Base-by-base conservation (phyloP, 2,888 invertebrate genomes). In the Lasioglossum malachurum region DNA sequence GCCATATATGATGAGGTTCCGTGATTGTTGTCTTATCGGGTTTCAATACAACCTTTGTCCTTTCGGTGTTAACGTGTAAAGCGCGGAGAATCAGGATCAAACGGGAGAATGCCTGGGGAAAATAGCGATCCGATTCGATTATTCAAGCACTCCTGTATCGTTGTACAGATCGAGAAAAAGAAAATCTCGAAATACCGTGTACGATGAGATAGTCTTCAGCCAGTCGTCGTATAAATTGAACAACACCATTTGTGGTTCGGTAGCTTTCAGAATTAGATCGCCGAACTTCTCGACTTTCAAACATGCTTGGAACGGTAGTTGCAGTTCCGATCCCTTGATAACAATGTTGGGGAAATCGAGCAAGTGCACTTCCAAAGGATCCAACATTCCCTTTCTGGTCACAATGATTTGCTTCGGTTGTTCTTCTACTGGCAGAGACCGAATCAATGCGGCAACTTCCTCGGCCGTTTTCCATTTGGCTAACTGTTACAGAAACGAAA, bases 391-490 rank as follows among this genome's bases (percentile, higher is more conserved):
- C 95, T 99, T 99, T 92, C 99, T 97, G 0, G 99, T 99, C 81
- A 99, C 99, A 95, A 99, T 99, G 95, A 99, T 99, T 96, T 99
- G 99, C 95, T 99, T 99, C 0, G 99, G 99, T 95, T 99, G 99
- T 96, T 99, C 99, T 96, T 99, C 99, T 7, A 99, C 99, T 0
- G 99, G 99, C 89, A 99, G 96, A 0, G 99, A 99, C 71, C 99
- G 97, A 97, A 99, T 99, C 93, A 99, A 96, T 53, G 99, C 99
- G 1, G 99, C 99, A 27, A 99, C 99, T 97, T 99, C 99, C 96
- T 99, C 99, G 77, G 99, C 99, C 0, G 99, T 99, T 96, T 99
- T 99, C 99, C 99, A 99, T 96, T 99, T 99, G 16, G 99, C 99
- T 95, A 99, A 96, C 97, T 99, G 12, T 27, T 41, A 80, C 19